phyloP scores from a whole-genome alignment of 2,888 invertebrate species.

The Odontocerum albicorne region DNA sequence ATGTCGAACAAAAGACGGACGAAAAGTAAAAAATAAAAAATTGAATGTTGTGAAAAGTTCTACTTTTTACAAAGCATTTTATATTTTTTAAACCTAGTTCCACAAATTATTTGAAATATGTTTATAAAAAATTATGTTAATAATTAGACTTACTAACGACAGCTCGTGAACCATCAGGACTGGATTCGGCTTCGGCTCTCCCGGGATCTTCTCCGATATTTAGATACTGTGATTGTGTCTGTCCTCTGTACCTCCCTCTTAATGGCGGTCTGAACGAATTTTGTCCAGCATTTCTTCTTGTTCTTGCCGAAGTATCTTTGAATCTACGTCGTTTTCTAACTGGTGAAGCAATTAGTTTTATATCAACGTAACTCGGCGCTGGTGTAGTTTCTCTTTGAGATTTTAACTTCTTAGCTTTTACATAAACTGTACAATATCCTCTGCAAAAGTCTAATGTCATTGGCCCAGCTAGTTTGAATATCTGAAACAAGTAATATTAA shows the following conservation, averaged over 20 bases:
- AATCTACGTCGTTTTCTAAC: background rate
- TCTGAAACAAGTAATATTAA: conserved; percentile 5
- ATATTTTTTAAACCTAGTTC: no score
- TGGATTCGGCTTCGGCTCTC: conserved; percentile 81
- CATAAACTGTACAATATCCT: conserved; percentile 1
- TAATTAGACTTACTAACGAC: conserved; percentile 65
- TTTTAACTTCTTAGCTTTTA: background rate
- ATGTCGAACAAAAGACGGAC: no score
- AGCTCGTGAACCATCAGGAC: conserved; percentile 68
- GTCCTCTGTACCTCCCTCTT: conserved; percentile 65
- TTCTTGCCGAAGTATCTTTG: background rate
- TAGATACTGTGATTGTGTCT: conserved; percentile 84
- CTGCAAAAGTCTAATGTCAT: conserved; percentile 18
- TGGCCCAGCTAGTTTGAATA: conserved; percentile 8
- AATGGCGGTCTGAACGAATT: conserved; percentile 35
- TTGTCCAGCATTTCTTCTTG: conserved; percentile 10
- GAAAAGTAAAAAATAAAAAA: no score
- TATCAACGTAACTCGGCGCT: background rate
- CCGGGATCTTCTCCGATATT: conserved; percentile 68
- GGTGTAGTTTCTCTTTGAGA: background rate
- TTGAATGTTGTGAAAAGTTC: no score
- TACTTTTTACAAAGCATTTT: no score
- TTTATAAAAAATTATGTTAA: no score
- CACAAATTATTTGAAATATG: no score
- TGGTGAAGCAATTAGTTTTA: background rate